Evolutionary conservation across 2,113 vertebrate species (phyloP).

Genomic region (Lonchura striata): DNA sequence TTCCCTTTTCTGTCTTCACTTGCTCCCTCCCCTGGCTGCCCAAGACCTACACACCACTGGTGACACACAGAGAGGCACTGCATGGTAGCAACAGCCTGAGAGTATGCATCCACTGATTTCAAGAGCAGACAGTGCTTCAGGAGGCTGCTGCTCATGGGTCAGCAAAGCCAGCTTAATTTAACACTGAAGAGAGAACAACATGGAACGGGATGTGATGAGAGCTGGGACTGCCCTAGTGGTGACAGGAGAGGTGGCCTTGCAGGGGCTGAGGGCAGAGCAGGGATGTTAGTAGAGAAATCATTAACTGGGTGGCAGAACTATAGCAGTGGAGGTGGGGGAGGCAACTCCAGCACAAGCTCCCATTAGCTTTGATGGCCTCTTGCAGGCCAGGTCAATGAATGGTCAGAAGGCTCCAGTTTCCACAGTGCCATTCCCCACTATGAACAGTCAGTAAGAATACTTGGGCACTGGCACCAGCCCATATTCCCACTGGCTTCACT

Average conservation of each 20-base stretch:
- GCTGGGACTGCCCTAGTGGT: constrained; percentile 26
- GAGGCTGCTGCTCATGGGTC: not conserved
- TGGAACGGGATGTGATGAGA: not conserved
- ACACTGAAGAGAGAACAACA: not conserved
- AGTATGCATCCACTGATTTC: not conserved
- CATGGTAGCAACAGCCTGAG: constrained; percentile 29
- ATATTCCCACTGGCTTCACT: not conserved
- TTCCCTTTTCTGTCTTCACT: not conserved
- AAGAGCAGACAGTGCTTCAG: not conserved
- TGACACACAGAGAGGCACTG: not conserved
- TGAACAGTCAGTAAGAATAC: constrained; percentile 36
- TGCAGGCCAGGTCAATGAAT: not conserved
- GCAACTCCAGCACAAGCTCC: constrained; percentile 36
- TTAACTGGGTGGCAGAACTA: constrained; percentile 26
- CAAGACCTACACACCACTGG: not conserved
- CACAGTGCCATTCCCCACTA: constrained; percentile 43
- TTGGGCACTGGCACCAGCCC: not conserved
- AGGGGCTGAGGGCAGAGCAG: constrained; percentile 43
- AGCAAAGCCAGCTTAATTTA: constrained; percentile 28
- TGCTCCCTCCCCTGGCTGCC: not conserved
- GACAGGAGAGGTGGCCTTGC: constrained; percentile 28
- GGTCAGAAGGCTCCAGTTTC: not conserved
- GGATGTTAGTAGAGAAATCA: constrained; percentile 7
- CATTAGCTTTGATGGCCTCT: not conserved
- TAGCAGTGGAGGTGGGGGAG: not conserved